Conservation (phyloP, 2,113 vertebrate species). For the Dendrocopos noguchii region DNA sequence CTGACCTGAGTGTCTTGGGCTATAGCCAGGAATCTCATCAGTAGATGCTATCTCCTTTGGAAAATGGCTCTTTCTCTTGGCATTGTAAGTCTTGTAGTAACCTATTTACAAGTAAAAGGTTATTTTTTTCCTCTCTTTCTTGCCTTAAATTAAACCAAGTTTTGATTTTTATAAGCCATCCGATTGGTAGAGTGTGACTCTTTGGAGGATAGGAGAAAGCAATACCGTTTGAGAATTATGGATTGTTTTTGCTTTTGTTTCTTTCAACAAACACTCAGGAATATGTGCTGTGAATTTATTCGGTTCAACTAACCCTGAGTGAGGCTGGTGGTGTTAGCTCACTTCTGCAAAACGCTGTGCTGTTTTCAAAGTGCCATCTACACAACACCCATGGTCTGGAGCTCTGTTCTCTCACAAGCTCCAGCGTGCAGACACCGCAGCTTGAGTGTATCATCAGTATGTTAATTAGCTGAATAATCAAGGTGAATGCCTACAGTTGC, state of each 20-base stretch:
- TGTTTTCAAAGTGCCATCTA: not conserved
- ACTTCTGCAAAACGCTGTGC: not conserved
- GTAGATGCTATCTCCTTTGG: not conserved
- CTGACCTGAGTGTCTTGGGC: not conserved
- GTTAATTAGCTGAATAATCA: slow-evolving; percentile 6
- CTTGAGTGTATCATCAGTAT: not conserved
- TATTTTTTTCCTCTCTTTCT: not conserved
- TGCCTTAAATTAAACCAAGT: not conserved
- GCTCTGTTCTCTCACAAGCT: not conserved
- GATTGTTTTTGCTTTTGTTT: slow-evolving; percentile 4
- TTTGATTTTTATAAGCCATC: not conserved
- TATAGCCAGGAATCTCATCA: not conserved
- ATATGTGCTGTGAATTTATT: not conserved
- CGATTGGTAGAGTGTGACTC: not conserved
- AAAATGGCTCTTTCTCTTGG: slow-evolving; percentile 13
- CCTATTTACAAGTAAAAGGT: not conserved
- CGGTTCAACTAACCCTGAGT: not conserved
- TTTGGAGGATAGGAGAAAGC: not conserved
- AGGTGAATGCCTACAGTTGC: not conserved
- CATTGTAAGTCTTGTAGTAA: not conserved
- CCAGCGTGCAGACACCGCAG: not conserved
- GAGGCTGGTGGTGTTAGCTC: not conserved
- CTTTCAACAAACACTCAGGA: not conserved
- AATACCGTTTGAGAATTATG: not conserved
- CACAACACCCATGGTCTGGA: not conserved